Evolutionary conservation across 2,888 invertebrate species (phyloP), one percentile per base, ranked within the genome.

Genomic region (Lochmaea crataegi): DNA sequence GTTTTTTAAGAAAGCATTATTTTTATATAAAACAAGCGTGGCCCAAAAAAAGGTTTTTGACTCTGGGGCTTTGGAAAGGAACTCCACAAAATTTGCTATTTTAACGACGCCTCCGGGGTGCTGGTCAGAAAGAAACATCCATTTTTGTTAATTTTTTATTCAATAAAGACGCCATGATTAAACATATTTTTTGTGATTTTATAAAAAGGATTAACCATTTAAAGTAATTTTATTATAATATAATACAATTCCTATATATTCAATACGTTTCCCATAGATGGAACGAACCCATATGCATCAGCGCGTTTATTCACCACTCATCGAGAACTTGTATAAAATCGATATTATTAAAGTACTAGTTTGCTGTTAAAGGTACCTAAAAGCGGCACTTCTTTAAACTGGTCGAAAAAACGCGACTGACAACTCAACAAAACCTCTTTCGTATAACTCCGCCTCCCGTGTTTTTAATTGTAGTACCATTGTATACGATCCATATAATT

Each of bases 401-500:
- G 11, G 16, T 60, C 60, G 26, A 65, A 14, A 56, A 67, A 45
- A 58, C 38, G 14, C 53, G 32, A 38, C 53, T 53, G 53, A 65
- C 65, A 53, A 51, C 32, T 53, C 32, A 65, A 53, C 32, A 65
- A 65, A 53, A 53, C 53, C 32, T 38, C 26, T 38, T 51, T 53
- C 38, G 1, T 51, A 22, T 38, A 45, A 67, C 58, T 18, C 67
- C 58, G 58, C 67, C 42, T 58, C 45, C 58, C 64, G 56, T 14
- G 45, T 45, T 45, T 70, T 64, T 70, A 70, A 65, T 70, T 64
- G 64, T 57, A 26, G 14, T 11, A 11, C 26, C 56, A 70, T 70
- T 70, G 70, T 70, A 65, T 65, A 65, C 53, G 65, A 32, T 32
- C 42, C 38, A 32, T 38, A 65, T 65, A 65, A 65, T 65, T 65